These are phyloP conservation scores for Pipistrellus pygmaeus DNA, from an alignment of 2,797 vertebrate species.

Conservation along the genomic window DNA sequence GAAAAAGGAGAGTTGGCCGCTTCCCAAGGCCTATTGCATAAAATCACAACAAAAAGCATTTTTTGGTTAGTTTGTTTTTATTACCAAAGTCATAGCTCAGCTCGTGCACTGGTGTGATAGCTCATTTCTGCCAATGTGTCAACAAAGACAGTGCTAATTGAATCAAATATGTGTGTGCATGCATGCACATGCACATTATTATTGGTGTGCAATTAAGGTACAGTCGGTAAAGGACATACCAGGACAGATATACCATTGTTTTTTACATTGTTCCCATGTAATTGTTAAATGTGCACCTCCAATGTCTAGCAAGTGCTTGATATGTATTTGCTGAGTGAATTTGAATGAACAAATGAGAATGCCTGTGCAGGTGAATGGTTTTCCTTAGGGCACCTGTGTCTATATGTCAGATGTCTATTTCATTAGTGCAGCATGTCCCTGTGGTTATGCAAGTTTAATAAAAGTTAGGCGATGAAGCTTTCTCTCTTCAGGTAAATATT, in stretches of 20 bases:
- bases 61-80: not conserved
- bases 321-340: not conserved
- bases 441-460: not conserved
- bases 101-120: not conserved
- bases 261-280: not conserved
- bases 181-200: too few species aligned
- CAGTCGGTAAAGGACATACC: not conserved
- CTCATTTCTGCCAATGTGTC: not conserved
- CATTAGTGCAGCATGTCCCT: not conserved
- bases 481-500: not conserved
- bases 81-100: not conserved
- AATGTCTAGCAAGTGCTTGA: not conserved
- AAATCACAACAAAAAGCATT: not conserved
- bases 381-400: constrained; percentile 11
- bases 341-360: not conserved
- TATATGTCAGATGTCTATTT: not conserved
- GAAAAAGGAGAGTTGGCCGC: not conserved
- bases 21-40: not conserved
- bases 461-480: not conserved
- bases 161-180: not conserved
- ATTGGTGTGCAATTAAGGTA: not conserved
- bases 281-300: not conserved
- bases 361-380: not conserved
- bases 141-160: not conserved
- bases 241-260: not conserved